Percentiles rank a stretch among this genome's conserved stretches.
These are phyloP conservation scores for Aphodius sticticus DNA, from an alignment of 2,888 invertebrate genomes.

Conservation along the genomic window DNA sequence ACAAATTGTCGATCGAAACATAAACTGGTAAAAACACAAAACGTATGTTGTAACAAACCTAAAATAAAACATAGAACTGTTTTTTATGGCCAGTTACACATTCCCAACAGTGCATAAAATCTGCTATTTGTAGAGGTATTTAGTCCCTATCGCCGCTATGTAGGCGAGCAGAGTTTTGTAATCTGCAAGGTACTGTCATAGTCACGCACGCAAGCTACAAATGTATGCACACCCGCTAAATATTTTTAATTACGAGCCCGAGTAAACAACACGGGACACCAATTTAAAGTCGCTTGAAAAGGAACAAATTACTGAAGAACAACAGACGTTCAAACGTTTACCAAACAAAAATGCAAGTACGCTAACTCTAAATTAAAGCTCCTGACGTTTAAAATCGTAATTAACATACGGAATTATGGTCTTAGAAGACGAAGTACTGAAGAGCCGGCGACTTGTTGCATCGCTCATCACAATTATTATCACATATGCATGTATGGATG, in stretches of 20 bases:
- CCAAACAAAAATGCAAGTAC: background rate
- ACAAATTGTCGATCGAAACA: no score
- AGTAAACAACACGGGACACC: no score
- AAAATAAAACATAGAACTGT: no score
- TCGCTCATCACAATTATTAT: background rate
- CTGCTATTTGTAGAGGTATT: conserved; percentile 11
- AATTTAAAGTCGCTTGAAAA: no score
- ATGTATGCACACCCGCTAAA: no score
- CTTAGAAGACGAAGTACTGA: background rate
- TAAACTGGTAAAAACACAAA: no score
- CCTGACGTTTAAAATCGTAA: background rate
- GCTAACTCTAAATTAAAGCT: background rate
- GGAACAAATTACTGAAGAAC: no score
- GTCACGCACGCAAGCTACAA: no score
- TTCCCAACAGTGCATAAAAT: background rate
- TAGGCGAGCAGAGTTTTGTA: background rate
- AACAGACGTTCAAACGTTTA: background rate
- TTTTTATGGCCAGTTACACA: no score
- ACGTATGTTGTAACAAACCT: no score
- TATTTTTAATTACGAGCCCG: no score
- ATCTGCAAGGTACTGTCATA: no score
- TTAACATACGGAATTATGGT: background rate
- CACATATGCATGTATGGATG: background rate
- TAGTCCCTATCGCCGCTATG: background rate
- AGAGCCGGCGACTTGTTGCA: background rate